Evolutionary conservation across 2,797 vertebrate species (phyloP), one percentile per base, ranked within the genome.

Genomic region (Okamejei kenojei): DNA sequence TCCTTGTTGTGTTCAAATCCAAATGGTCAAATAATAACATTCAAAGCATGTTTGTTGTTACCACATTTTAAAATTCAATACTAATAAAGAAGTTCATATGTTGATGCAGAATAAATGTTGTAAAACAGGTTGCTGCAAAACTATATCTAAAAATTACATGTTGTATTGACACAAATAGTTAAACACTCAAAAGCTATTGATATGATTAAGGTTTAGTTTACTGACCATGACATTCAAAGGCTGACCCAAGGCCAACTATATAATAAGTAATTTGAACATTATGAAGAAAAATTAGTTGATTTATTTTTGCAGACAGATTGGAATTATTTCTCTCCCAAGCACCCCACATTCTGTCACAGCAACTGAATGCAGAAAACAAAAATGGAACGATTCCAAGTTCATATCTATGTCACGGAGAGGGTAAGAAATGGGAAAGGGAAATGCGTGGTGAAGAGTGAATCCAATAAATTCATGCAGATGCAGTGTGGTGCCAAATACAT

Each of bases 221-320:
- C 97, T 97, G 95, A 97, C 97, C 97, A 95, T 96, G 94, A 95
- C 95, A 94, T 95, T 95, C 94, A 95, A 94, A 54, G 95, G 93
- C 94, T 96, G 96, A 94, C 95, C 95, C 93, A 96, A 95, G 95
- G 96, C 96, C 95, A 97, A 97, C 96, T 97, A 91, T 23, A 79
- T 32, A 68, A 96, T 94, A 94, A 94, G 94, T 73, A 73, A 81
- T 90, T 95, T 95, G 95, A 95, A 94, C 13, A 23, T 91, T 74
- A 96, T 93, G 96, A 95, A 95, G 94, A 96, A 93, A 94, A 94
- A 95, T 97, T 96, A 93, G 97, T 95, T 54, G 45, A 54, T 54
- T 95, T 94, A 54, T 71, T 79, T 90, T 91, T 45, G 90, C 68
- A 74, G 90, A 73, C 68, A 74, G 74, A 35, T 32, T 91, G 90